phyloP scores from a whole-genome alignment of 2,113 vertebrate genomes.

The Asarcornis scutulata region DNA sequence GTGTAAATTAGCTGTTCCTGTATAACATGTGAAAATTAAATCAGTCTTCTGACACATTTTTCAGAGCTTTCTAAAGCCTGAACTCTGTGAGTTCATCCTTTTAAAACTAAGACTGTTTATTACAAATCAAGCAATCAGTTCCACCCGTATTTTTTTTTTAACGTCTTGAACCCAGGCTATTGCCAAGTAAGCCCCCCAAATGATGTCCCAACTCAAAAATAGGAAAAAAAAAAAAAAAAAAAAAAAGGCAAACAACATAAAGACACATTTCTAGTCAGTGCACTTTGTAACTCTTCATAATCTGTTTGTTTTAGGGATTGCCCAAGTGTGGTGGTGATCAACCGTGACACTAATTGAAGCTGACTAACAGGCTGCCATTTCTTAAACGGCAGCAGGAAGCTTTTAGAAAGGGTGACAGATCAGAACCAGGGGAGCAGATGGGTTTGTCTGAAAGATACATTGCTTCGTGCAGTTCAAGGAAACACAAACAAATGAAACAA shows the following conservation, averaged over 20 bases:
- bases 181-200: neutral
- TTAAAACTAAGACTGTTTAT: neutral
- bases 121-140: neutral
- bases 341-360: neutral
- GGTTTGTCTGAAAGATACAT: neutral
- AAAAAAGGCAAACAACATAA: neutral
- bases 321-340: neutral
- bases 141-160: neutral
- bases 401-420: neutral
- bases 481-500: neutral
- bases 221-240: neutral
- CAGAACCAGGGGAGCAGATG: no score
- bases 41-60: neutral
- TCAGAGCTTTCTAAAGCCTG: neutral
- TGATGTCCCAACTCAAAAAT: neutral
- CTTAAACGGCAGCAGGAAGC: neutral
- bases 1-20: neutral
- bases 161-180: neutral
- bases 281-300: neutral
- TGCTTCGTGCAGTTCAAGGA: neutral
- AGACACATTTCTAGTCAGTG: neutral
- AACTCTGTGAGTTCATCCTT: neutral
- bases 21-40: neutral
- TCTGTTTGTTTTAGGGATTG: neutral
- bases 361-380: neutral